Percentiles rank a stretch among this genome's conserved stretches.
These are phyloP conservation scores for Sphaerodactylus townsendi DNA, from an alignment of 2,113 vertebrate species.

Conservation along the genomic window DNA sequence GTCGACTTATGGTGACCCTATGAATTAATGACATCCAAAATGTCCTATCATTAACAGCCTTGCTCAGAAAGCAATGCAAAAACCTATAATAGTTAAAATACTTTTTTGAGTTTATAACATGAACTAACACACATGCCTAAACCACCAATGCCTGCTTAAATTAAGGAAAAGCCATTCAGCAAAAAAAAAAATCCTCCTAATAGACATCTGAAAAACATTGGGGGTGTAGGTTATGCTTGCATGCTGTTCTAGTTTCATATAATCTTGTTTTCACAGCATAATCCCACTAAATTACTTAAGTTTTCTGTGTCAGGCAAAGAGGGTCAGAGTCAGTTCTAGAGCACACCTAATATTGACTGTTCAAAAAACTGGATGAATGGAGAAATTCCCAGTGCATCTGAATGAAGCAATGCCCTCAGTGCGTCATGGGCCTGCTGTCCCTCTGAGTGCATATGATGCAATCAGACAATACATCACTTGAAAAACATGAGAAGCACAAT, in stretches of 20 bases:
- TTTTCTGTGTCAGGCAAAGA: background rate
- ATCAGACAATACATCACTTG: background rate
- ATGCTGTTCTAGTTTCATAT: background rate
- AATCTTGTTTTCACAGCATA: background rate
- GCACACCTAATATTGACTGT: background rate
- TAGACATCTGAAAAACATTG: constrained; percentile 1
- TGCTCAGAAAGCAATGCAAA: background rate
- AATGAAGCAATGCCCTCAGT: background rate
- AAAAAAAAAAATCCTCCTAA: background rate
- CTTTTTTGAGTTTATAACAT: background rate
- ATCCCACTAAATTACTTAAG: background rate
- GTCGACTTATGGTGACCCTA: too few species aligned
- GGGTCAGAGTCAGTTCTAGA: background rate
- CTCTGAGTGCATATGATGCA: background rate
- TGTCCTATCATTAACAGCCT: too few species aligned
- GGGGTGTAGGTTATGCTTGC: background rate
- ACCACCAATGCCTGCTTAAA: background rate
- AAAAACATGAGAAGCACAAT: background rate
- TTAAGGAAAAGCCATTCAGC: background rate
- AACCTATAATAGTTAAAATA: background rate
- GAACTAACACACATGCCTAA: background rate
- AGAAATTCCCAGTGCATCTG: background rate
- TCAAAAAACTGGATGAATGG: background rate
- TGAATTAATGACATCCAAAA: too few species aligned
- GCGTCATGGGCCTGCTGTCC: background rate